Conservation (phyloP, 35 echinoderm and acorn worm species). For the Lytechinus pictus region DNA sequence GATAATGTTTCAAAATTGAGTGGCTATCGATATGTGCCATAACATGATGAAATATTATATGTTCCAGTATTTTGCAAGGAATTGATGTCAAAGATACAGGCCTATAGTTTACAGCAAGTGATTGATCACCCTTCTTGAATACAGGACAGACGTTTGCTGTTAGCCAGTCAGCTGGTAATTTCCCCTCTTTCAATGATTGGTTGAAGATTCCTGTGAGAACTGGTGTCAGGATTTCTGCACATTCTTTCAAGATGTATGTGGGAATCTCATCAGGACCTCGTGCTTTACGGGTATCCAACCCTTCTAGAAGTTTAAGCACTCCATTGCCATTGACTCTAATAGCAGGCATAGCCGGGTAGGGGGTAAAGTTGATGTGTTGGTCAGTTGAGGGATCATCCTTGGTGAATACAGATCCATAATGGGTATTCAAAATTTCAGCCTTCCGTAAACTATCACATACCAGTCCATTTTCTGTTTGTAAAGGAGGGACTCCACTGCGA, state of each 20-base stretch:
- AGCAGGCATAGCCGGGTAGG: no score
- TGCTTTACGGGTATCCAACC: conserved; percentile 45
- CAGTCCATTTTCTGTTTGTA: no score
- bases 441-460: no score
- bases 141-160: conserved; percentile 58
- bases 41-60: conserved; percentile 43
- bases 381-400: background rate
- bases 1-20: conserved; percentile 27
- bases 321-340: no score
- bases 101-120: conserved; percentile 49
- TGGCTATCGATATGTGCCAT: conserved; percentile 44
- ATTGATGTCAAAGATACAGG: conserved; percentile 62
- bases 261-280: conserved; percentile 51
- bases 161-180: no score
- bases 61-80: conserved; percentile 65
- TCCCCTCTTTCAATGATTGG: no score
- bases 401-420: background rate
- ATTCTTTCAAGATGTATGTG: conserved; percentile 49
- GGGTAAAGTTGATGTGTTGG: background rate
- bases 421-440: no score
- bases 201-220: conserved; percentile 56
- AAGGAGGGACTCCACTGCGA: no score
- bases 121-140: conserved; percentile 61
- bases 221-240: background rate
- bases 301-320: no score